A percentile compares a stretch with the other conserved stretches of the same genome.
Conservation (phyloP, 2,113 vertebrate species). For the Stegastes partitus region DNA sequence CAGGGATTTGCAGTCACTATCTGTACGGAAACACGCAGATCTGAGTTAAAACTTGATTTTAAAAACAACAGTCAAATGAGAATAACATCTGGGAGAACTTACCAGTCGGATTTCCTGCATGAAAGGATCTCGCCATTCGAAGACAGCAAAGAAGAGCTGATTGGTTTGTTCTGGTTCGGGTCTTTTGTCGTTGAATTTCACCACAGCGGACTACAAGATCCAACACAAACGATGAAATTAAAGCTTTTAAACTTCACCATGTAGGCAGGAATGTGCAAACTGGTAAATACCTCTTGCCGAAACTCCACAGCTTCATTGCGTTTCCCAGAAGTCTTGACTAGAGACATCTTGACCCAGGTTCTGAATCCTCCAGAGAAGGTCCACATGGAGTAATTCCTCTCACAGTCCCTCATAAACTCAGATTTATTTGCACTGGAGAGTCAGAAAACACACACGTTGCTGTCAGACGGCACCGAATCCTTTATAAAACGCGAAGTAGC, state of each 20-base stretch:
- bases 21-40: conserved; percentile 74
- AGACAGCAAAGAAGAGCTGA: conserved; percentile 95
- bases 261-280: fast-evolving
- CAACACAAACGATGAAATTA: not conserved
- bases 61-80: not conserved
- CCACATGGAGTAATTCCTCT: conserved; percentile 96
- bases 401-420: conserved; percentile 93
- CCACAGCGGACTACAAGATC: conserved; percentile 90
- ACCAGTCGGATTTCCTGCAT: conserved; percentile 95
- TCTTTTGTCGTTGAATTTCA: conserved; percentile 94
- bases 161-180: conserved; percentile 76
- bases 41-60: not conserved
- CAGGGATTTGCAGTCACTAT: conserved; percentile 97
- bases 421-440: conserved; percentile 86
- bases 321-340: conserved; percentile 93
- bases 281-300: conserved; percentile 88
- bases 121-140: conserved; percentile 96
- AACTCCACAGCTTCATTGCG: conserved; percentile 90
- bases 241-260: too few relatives aligned
- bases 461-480: too few relatives aligned
- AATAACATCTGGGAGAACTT: conserved; percentile 51
- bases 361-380: conserved; percentile 98
- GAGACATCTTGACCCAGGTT: conserved; percentile 99
- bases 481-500: too few relatives aligned
- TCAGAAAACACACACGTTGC: conserved; percentile 6